A percentile compares a stretch with the other conserved stretches of the same genome.
phyloP scores from a whole-genome alignment of 2,888 invertebrate species.

The Agonopterix arenella region DNA sequence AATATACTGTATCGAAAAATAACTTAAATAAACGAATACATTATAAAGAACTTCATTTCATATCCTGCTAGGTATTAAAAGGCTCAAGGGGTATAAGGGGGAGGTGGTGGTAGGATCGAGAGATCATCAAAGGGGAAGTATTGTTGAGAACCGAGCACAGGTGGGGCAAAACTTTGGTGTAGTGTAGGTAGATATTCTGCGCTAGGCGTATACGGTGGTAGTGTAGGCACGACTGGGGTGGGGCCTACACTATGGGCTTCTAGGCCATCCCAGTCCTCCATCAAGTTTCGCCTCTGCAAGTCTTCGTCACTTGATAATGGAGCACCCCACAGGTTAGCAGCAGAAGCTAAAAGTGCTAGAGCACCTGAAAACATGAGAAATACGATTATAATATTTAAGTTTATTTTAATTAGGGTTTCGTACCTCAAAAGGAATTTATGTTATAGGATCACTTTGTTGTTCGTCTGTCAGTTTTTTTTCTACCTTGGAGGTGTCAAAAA shows the following conservation, averaged over 20 bases:
- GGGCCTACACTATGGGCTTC: slow-evolving; percentile 78
- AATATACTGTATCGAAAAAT: too few species aligned
- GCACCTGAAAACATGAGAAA: slow-evolving; percentile 71
- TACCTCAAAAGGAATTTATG: too few species aligned
- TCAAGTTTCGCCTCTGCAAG: slow-evolving; percentile 71
- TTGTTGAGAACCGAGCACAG: slow-evolving; percentile 56
- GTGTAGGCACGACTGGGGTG: slow-evolving; percentile 73
- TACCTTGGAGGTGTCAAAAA: too few species aligned
- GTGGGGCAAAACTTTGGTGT: slow-evolving; percentile 50
- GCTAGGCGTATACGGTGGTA: slow-evolving; percentile 78
- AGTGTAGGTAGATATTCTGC: slow-evolving; percentile 48
- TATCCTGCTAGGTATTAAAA: not conserved
- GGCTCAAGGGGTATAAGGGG: slow-evolving; percentile 70
- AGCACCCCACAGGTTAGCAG: slow-evolving; percentile 81
- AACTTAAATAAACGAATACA: not conserved
- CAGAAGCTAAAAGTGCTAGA: slow-evolving; percentile 80
- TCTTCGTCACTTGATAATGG: slow-evolving; percentile 65
- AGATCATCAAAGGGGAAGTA: slow-evolving; percentile 70
- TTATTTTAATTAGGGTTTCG: too few species aligned
- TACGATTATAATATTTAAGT: too few species aligned
- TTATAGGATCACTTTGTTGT: too few species aligned
- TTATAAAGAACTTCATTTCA: not conserved
- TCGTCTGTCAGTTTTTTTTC: too few species aligned
- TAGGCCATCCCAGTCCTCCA: slow-evolving; percentile 79
- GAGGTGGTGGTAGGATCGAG: slow-evolving; percentile 68